A percentile compares a stretch with the other conserved stretches of the same genome.
These are phyloP conservation scores for Nymphicus hollandicus DNA, from an alignment of 2,113 vertebrate genomes.

Conservation along the genomic window DNA sequence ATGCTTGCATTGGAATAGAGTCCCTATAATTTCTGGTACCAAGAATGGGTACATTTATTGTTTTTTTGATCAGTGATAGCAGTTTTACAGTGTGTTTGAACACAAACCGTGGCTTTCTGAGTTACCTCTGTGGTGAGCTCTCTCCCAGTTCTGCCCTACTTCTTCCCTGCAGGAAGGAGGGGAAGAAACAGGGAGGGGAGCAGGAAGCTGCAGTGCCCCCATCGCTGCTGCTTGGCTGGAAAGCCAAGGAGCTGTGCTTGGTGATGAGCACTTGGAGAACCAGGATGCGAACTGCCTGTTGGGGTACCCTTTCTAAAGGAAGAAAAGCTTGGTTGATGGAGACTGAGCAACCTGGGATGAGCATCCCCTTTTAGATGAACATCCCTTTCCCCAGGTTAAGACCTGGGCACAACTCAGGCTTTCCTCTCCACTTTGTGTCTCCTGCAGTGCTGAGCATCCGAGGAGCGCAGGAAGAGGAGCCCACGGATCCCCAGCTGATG, in stretches of 20 bases:
- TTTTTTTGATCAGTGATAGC: not conserved
- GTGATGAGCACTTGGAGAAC: not conserved
- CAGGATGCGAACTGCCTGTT: not conserved
- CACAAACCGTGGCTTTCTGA: not conserved
- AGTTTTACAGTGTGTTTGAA: not conserved
- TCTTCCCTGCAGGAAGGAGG: not conserved
- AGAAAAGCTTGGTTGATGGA: not conserved
- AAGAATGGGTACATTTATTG: not conserved
- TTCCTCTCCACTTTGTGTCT: constrained; percentile 33
- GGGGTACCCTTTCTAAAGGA: not conserved
- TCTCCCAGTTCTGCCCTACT: not conserved
- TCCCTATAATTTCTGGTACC: not conserved
- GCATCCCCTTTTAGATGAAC: not conserved
- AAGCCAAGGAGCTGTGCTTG: fast-evolving
- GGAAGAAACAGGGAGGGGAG: not conserved
- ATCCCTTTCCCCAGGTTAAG: not conserved
- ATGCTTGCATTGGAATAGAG: fast-evolving
- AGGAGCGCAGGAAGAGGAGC: constrained; percentile 95
- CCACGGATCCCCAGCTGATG: constrained; percentile 95
- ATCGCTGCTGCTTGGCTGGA: not conserved
- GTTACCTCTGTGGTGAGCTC: not conserved
- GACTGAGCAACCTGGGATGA: not conserved
- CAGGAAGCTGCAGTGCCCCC: not conserved
- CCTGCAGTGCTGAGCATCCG: constrained; percentile 93
- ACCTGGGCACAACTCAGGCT: fast-evolving